A percentile compares a stretch with the other conserved stretches of the same genome.
Conservation (phyloP, 2,888 invertebrate genomes). For the Eupelmus urozonus region DNA sequence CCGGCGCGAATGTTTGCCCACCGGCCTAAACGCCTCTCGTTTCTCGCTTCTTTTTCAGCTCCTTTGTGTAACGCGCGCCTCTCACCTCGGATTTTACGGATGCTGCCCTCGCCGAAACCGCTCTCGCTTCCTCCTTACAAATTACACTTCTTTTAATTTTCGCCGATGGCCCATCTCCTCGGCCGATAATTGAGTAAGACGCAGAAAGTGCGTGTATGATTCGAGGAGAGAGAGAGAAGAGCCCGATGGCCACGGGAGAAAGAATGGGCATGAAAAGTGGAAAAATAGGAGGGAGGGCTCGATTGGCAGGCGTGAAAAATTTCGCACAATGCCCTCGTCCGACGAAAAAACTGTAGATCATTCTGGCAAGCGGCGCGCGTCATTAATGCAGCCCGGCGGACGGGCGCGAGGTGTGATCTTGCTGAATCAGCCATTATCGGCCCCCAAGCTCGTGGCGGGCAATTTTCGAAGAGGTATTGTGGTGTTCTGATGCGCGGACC, state of each 20-base stretch:
- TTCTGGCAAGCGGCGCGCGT: no score
- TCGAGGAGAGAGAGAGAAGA: not conserved
- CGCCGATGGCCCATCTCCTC: not conserved
- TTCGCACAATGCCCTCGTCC: constrained; percentile 67
- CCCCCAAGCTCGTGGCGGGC: constrained; percentile 31
- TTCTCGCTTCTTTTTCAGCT: constrained; percentile 26
- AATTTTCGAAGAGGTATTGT: constrained; percentile 31
- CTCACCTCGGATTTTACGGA: constrained; percentile 11
- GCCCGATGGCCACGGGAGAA: not conserved
- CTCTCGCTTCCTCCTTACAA: not conserved
- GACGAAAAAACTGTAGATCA: constrained; percentile 71
- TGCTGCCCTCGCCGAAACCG: no score
- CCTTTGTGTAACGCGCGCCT: constrained; percentile 11
- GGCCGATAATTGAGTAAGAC: constrained; percentile 22
- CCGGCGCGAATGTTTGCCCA: constrained; percentile 54
- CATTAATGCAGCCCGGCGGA: constrained; percentile 70
- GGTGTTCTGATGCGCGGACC: not conserved
- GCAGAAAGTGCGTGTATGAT: constrained; percentile 17
- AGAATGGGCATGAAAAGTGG: not conserved
- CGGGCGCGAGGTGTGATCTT: constrained; percentile 62
- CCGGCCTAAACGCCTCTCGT: constrained; percentile 31
- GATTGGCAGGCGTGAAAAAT: constrained; percentile 74
- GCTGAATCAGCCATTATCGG: constrained; percentile 70
- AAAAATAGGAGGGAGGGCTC: constrained; percentile 12
- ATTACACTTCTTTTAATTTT: constrained; percentile 45